Base-by-base conservation (phyloP, 2,113 vertebrate genomes). In the Ia io region DNA sequence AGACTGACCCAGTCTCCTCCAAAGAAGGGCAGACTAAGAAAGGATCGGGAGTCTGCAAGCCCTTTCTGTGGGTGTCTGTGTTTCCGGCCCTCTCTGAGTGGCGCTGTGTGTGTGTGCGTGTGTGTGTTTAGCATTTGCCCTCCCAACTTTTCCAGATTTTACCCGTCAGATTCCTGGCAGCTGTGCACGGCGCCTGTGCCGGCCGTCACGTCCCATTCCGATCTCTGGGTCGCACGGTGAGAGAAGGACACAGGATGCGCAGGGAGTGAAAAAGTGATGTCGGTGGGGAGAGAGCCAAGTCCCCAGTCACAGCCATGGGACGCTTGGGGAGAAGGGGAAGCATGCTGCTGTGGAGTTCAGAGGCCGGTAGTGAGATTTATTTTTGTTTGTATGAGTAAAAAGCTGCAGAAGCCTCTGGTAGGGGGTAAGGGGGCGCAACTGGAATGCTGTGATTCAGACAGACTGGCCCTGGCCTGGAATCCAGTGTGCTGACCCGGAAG, bases 161-260 rank as follows among this genome's bases (percentile, higher is more conserved):
- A 98, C 98, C 98, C 98, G 6, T 97, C 97, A 84, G 76, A 87
- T 97, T 98, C 98, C 98, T 98, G 98, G 98, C 98, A 98, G 98
- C 97, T 77, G 71, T 11, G 49, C 91, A 95, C 95, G 32, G 97
- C 20, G 98, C 98, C 98, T 98, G 98, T 98, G 98, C 98, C 92
- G 98, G 97, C 97, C 88, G 98, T 98, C 98, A 99, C 98, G 98
- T 99, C 98, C 98, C 98, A 98, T 98, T 98, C 98, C 93, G 96
- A 98, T 97, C 89, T 95, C 98, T 95, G 96, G 98, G 98, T 98
- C 96, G 98, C 98, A 98, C 98, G 97, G 98, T 98, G 98, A 98
- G 98, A 98, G 98, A 98, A 98, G 98, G 98, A 98, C 98, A 98
- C 98, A 98, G 98, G 98, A 99, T 98, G 98, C 98, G 96, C 98